These are phyloP conservation scores for Pogonus chalceus DNA, from an alignment of 1,140 invertebrate genomes.

Conservation along the genomic window DNA sequence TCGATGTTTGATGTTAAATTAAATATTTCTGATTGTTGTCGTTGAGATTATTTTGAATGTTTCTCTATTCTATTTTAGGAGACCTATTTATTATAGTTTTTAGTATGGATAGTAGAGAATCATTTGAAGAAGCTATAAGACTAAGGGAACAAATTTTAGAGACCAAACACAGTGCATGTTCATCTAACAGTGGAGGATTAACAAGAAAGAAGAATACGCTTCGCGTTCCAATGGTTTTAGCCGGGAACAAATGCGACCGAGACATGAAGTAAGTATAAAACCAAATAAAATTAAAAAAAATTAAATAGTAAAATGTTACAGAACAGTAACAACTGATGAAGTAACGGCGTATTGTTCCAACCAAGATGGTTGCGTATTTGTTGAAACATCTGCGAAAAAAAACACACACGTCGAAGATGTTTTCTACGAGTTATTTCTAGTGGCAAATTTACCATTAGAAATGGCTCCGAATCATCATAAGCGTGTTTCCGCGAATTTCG, in stretches of 20 bases:
- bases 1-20: not conserved
- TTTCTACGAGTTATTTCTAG: constrained; percentile 69
- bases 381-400: constrained; percentile 72
- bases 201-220: constrained; percentile 49
- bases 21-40: constrained; percentile 1
- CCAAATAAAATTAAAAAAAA: not conserved
- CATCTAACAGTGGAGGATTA: constrained; percentile 37
- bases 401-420: constrained; percentile 70
- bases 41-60: not conserved
- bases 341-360: constrained; percentile 56
- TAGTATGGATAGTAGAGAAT: constrained; percentile 74
- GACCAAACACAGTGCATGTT: constrained; percentile 58
- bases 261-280: constrained; percentile 48
- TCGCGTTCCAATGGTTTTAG: constrained; percentile 69
- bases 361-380: constrained; percentile 63
- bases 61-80: constrained; percentile 44
- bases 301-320: constrained; percentile 26
- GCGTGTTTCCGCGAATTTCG: constrained; percentile 55
- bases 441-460: constrained; percentile 69
- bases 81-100: constrained; percentile 79
- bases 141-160: constrained; percentile 74
- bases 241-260: constrained; percentile 72
- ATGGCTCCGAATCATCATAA: constrained; percentile 83
- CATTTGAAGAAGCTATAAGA: constrained; percentile 71
- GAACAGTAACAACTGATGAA: constrained; percentile 60